Percentiles rank a stretch among this genome's conserved stretches.
phyloP scores from a whole-genome alignment of 2,797 vertebrate species.

The Hydrocynus forskahlii region DNA sequence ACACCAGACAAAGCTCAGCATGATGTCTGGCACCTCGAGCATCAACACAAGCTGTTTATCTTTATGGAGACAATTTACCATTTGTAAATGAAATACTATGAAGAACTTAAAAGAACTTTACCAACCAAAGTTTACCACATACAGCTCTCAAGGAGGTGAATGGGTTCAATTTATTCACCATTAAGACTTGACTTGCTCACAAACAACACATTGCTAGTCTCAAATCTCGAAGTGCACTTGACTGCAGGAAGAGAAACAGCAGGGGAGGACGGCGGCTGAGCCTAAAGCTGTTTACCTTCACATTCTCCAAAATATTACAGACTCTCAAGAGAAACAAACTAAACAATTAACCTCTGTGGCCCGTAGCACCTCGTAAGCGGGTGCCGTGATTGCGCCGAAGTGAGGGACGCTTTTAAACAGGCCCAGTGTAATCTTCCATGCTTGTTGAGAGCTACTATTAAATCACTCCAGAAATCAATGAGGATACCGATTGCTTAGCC shows the following conservation, averaged over 20 bases:
- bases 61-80: too few species aligned
- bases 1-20: too few species aligned
- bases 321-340: conserved; percentile 50
- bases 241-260: conserved; percentile 28
- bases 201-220: neutral
- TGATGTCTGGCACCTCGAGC: too few species aligned
- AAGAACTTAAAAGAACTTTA: too few species aligned
- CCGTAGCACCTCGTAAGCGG: conserved; percentile 30
- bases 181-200: neutral
- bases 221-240: conserved; percentile 6
- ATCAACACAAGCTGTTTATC: too few species aligned
- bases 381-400: conserved; percentile 40
- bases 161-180: too few species aligned
- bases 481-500: conserved; percentile 63
- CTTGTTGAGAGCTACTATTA: conserved; percentile 70
- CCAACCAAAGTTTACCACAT: too few species aligned
- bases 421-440: conserved; percentile 63
- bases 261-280: neutral
- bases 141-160: too few species aligned
- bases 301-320: conserved; percentile 43
- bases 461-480: conserved; percentile 76
- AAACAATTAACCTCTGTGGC: conserved; percentile 55
- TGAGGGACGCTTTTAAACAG: conserved; percentile 59
- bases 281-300: conserved; percentile 33
- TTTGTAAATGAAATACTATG: too few species aligned